Conservation (phyloP, 2,888 invertebrate species). For the Amblyteles armatorius region DNA sequence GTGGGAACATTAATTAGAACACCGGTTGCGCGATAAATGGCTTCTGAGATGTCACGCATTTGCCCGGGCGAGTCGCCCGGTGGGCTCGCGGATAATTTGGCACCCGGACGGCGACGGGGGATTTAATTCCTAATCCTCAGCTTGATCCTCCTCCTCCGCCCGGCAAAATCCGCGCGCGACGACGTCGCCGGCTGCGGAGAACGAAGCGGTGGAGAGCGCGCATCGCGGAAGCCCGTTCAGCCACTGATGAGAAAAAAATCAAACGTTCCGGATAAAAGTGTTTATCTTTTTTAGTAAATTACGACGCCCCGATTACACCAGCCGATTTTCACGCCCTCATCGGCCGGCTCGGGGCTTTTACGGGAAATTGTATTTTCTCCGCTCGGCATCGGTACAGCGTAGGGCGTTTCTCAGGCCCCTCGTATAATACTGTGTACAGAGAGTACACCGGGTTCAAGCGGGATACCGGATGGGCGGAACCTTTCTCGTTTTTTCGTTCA, state of each 20-base stretch:
- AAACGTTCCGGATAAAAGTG: conserved; percentile 25
- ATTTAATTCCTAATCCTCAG: conserved; percentile 66
- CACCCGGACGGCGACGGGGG: conserved; percentile 40
- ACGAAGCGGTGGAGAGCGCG: background rate
- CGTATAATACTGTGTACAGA: background rate
- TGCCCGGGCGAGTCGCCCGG: conserved; percentile 22
- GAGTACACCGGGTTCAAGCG: background rate
- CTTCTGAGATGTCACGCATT: conserved; percentile 61
- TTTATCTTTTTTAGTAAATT: conserved; percentile 47
- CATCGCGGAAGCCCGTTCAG: background rate
- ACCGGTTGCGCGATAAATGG: conserved; percentile 68
- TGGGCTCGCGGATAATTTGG: conserved; percentile 58
- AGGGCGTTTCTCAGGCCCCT: background rate
- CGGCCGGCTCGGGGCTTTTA: background rate
- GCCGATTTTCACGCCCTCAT: background rate
- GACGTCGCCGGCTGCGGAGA: background rate
- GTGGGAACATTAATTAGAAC: conserved; percentile 64
- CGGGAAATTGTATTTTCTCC: background rate
- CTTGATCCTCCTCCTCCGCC: conserved; percentile 33
- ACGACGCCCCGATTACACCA: conserved; percentile 29
- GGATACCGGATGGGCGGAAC: background rate
- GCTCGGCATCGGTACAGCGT: background rate
- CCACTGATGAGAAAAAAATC: conserved; percentile 37
- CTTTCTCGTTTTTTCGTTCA: conserved; percentile 10
- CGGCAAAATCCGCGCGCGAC: conserved; percentile 43